These are phyloP conservation scores for Pegea sp. DNA, from an alignment of 23 tunicate genomes.

Conservation along the genomic window DNA sequence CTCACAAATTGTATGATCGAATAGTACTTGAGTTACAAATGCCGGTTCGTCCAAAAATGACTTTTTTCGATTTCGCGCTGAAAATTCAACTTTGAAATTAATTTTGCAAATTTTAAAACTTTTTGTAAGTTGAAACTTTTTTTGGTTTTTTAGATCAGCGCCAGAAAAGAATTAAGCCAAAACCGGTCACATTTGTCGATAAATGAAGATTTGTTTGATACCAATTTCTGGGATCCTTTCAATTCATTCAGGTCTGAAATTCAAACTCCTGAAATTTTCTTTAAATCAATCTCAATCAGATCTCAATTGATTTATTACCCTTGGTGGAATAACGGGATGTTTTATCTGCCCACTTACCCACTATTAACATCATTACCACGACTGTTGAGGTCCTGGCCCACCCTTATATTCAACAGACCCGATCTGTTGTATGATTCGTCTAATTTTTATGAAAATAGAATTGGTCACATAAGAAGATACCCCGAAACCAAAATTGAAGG, in stretches of 20 bases:
- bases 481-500: slow-evolving; percentile 10
- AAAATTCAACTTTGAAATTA: too few species aligned
- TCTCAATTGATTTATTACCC: slow-evolving; percentile 42
- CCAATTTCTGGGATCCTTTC: neutral
- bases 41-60: slow-evolving; percentile 33
- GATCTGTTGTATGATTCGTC: slow-evolving; percentile 73
- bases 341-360: slow-evolving; percentile 77
- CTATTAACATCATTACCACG: slow-evolving; percentile 56
- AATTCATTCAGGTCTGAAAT: neutral
- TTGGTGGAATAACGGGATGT: slow-evolving; percentile 40
- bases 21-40: slow-evolving; percentile 84
- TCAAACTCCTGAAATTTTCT: too few species aligned
- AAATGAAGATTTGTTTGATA: too few species aligned
- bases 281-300: too few species aligned
- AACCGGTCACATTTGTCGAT: too few species aligned
- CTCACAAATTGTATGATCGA: slow-evolving; percentile 68
- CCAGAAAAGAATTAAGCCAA: too few species aligned
- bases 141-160: too few species aligned
- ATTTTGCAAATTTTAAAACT: too few species aligned
- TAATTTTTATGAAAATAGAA: slow-evolving; percentile 21
- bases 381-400: slow-evolving; percentile 55
- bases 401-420: slow-evolving; percentile 33
- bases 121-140: too few species aligned
- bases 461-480: slow-evolving; percentile 35
- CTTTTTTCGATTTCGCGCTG: too few species aligned